Evolutionary conservation across 2,113 vertebrate species (phyloP), one percentile per base, ranked within the genome.

Genomic region (Smithornis capensis): DNA sequence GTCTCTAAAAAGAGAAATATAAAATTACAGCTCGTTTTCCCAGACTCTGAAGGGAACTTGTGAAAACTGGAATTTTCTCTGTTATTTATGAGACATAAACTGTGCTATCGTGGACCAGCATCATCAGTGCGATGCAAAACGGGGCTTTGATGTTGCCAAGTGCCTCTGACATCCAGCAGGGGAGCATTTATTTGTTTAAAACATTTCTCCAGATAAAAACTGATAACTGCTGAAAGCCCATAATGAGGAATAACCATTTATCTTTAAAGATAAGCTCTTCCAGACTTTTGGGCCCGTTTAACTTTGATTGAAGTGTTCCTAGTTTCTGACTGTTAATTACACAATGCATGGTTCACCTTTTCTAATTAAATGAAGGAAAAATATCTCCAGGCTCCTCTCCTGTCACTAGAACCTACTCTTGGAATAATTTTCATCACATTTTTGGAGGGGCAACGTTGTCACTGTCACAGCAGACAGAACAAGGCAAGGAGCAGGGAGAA

Each of bases 171-270:
- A 60, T 92, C 60, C 95, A 85, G 77, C 87, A 33, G 14, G 45
- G 49, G 68, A 77, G 50, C 45, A 55, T 91, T 97, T 89, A 95
- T 95, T 96, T 95, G 88, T 96, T 94, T 96, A 91, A 96, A 96
- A 89, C 92, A 75, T 92, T 82, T 81, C 79, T 96, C 71, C 92
- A 95, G 94, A 93, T 94, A 47, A 97, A 89, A 92, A 4, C 22
- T 3, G 5, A 1, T 60, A 80, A 64, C 40, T 74, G 60, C 80
- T 44, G 57, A 83, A 56, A 82, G 80, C 80, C 85, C 40, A 12
- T 42, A 53, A 73, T 4, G 10, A 84, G 57, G 52, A 90, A 14
- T 18, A 55, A 44, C 19, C 12, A 17, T 77, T 93, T 67, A 22
- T 60, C 64, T 96, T 78, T 81, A 75, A 71, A 68, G 24, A 44